phyloP scores from a whole-genome alignment of 2,113 vertebrate species.

The Pseudorhombus dupliciocellatus region DNA sequence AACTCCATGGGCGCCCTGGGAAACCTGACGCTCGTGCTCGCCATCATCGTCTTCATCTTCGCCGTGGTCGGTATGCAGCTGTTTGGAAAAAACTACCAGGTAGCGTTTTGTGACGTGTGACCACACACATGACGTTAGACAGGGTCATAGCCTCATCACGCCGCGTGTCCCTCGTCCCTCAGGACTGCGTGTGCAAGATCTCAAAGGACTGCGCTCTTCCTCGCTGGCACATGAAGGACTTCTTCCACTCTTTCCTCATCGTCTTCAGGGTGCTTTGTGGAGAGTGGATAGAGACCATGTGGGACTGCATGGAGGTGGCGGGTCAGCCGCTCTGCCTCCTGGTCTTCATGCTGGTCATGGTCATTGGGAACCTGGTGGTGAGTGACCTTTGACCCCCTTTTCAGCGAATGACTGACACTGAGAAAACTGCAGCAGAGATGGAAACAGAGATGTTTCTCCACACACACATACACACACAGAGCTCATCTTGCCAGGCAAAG shows the following conservation, averaged over 20 bases:
- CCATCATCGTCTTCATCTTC: slow-evolving; percentile 99
- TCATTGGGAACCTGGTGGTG: slow-evolving; percentile 97
- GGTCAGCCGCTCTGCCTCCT: slow-evolving; percentile 86
- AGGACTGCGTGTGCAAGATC: slow-evolving; percentile 87
- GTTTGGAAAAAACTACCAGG: slow-evolving; percentile 93
- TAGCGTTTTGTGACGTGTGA: background rate
- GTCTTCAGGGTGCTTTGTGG: slow-evolving; percentile 94
- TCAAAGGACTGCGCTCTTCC: slow-evolving; percentile 87
- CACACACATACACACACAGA: background rate
- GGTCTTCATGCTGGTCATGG: slow-evolving; percentile 95
- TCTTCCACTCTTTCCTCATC: slow-evolving; percentile 95
- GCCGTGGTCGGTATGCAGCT: slow-evolving; percentile 98
- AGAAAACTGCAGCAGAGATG: background rate
- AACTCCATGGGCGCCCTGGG: slow-evolving; percentile 97
- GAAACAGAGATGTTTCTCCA: too few relatives aligned
- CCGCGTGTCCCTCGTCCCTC: background rate
- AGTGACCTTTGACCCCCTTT: slow-evolving; percentile 69
- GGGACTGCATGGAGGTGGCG: slow-evolving; percentile 93
- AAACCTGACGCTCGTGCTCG: slow-evolving; percentile 95
- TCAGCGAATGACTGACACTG: too few relatives aligned
- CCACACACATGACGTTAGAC: background rate
- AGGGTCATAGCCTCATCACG: background rate
- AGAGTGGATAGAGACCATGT: slow-evolving; percentile 99
- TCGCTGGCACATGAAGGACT: slow-evolving; percentile 97
- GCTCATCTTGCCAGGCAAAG: slow-evolving; percentile 30